Evolutionary conservation across 2,113 vertebrate species (phyloP).

Genomic region (Addax nasomaculatus): DNA sequence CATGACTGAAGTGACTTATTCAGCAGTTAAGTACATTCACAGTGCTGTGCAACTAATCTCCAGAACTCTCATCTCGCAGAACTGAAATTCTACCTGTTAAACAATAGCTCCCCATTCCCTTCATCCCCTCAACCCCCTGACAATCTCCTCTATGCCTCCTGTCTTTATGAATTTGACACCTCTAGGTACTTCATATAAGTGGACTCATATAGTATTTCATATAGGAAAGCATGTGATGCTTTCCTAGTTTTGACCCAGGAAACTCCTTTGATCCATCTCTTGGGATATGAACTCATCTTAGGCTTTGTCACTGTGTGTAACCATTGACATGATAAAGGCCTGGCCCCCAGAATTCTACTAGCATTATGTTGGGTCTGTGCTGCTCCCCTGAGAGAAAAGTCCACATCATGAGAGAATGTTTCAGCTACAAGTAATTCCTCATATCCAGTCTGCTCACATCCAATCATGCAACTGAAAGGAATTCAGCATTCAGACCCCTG

Average conservation of each 20-base stretch:
- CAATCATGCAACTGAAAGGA: neutral
- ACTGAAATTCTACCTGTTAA: neutral
- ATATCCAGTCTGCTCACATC: neutral
- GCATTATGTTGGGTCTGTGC: neutral
- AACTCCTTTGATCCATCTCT: neutral
- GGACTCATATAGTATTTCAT: neutral
- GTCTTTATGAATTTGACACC: neutral
- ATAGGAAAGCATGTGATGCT: neutral
- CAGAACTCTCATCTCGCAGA: neutral
- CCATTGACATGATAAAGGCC: neutral
- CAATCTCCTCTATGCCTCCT: neutral
- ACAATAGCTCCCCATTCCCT: neutral
- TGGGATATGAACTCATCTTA: neutral
- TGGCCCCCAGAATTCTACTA: neutral
- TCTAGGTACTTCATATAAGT: neutral
- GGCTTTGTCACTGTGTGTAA: neutral
- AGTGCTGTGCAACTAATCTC: neutral
- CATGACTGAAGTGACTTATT: neutral
- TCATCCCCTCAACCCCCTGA: fast-evolving
- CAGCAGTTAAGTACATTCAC: neutral
- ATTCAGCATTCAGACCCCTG: neutral
- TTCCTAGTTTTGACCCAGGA: neutral
- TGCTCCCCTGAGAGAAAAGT: neutral
- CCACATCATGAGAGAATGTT: neutral
- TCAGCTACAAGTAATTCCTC: neutral